phyloP scores from a whole-genome alignment of 2,113 vertebrate genomes.

The Aptenodytes patagonicus region DNA sequence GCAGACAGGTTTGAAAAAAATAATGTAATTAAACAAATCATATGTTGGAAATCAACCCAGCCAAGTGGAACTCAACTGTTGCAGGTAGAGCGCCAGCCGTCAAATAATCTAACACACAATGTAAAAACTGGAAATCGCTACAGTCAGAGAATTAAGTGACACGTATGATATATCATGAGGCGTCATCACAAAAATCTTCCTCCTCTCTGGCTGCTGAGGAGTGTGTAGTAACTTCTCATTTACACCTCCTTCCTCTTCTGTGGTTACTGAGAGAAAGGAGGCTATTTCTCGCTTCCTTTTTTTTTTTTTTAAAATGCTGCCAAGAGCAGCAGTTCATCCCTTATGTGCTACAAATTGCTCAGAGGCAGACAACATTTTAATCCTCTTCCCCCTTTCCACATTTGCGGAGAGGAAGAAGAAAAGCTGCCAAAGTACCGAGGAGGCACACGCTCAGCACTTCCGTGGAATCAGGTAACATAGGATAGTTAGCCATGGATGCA shows the following conservation, averaged over 20 bases:
- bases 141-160: conserved; percentile 31
- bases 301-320: not conserved
- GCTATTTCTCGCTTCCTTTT: not conserved
- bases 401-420: not conserved
- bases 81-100: conserved; percentile 25
- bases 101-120: not conserved
- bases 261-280: not conserved
- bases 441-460: not conserved
- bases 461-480: conserved; percentile 27
- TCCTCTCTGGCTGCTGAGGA: not conserved
- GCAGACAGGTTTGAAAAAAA: conserved; percentile 25
- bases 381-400: not conserved
- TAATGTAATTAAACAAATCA: not conserved
- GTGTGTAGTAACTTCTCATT: not conserved
- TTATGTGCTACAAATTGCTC: conserved; percentile 27
- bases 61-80: conserved; percentile 61
- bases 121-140: conserved; percentile 21
- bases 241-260: not conserved
- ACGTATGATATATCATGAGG: not conserved
- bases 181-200: not conserved
- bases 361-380: conserved; percentile 13
- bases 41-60: conserved; percentile 6
- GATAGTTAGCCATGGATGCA: not conserved
- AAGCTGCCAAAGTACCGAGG: conserved; percentile 45
- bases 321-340: not conserved